phyloP scores from a whole-genome alignment of 2,113 vertebrate species.

The Todiramphus chloris region DNA sequence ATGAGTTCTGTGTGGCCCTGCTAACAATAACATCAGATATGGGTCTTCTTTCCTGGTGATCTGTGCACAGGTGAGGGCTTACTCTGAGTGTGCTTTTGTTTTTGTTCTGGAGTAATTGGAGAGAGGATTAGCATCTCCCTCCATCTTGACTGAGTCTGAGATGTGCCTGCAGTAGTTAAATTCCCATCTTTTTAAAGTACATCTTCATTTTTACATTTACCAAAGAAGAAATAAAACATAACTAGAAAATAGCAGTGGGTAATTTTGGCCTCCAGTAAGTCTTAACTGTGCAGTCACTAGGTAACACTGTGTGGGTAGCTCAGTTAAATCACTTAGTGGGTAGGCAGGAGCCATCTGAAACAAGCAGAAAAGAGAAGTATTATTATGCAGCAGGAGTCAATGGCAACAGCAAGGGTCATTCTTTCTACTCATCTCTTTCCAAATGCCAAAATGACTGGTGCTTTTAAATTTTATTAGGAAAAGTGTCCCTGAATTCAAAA shows the following conservation, averaged over 20 bases:
- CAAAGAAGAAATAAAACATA: not conserved
- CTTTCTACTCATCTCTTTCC: not conserved
- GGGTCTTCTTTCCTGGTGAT: not conserved
- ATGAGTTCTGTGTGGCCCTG: not conserved
- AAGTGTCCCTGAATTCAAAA: not conserved
- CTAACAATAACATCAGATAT: not conserved
- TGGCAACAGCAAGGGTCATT: not conserved
- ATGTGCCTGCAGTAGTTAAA: not conserved
- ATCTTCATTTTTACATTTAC: not conserved
- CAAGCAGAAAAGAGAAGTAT: not conserved
- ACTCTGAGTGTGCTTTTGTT: not conserved
- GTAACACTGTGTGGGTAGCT: conserved; percentile 27
- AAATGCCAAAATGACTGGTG: not conserved
- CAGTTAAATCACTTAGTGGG: conserved; percentile 6
- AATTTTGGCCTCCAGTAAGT: not conserved
- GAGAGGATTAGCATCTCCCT: not conserved
- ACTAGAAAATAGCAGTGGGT: not conserved
- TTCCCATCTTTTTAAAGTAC: not conserved
- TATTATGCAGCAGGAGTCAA: not conserved
- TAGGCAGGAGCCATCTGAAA: conserved; percentile 25
- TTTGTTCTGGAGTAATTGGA: not conserved
- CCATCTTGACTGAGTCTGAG: not conserved
- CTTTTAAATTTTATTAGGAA: not conserved
- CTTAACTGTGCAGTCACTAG: conserved; percentile 1
- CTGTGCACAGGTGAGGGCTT: not conserved